A percentile compares a stretch with the other conserved stretches of the same genome.
These are phyloP conservation scores for Mystacides longicornis DNA, from an alignment of 2,888 invertebrate species.

Conservation along the genomic window DNA sequence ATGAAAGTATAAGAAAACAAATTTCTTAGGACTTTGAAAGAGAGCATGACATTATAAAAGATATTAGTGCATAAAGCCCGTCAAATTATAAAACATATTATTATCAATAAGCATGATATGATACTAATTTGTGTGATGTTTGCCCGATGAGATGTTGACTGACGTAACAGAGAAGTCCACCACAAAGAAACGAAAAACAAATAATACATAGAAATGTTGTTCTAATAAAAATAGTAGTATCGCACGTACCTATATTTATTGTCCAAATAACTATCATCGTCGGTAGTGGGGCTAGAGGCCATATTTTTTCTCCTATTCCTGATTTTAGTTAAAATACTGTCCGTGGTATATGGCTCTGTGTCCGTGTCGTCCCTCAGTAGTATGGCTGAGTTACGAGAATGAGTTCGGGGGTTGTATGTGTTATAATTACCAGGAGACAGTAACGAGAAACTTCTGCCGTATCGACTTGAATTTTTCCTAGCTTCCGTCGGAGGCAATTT, in stretches of 20 bases:
- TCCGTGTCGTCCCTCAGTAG: slow-evolving; percentile 44
- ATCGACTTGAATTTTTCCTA: slow-evolving; percentile 39
- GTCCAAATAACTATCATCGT: slow-evolving; percentile 23
- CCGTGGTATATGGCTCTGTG: slow-evolving; percentile 42
- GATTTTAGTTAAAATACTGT: slow-evolving; percentile 47
- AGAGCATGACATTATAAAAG: too few relatives aligned
- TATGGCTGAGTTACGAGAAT: slow-evolving; percentile 45
- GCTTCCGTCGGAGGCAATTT: slow-evolving; percentile 31
- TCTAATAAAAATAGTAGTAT: background rate
- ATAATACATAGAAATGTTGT: too few relatives aligned
- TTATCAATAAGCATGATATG: too few relatives aligned
- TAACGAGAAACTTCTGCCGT: slow-evolving; percentile 44
- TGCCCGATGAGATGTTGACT: too few relatives aligned
- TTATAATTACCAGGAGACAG: slow-evolving; percentile 47
- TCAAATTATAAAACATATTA: too few relatives aligned
- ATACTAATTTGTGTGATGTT: too few relatives aligned
- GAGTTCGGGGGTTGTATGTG: slow-evolving; percentile 42
- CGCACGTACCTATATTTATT: slow-evolving; percentile 22
- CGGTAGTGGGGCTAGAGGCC: slow-evolving; percentile 7
- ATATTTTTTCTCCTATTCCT: slow-evolving; percentile 40
- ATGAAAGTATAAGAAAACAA: too few relatives aligned
- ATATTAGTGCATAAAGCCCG: too few relatives aligned
- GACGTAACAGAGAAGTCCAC: too few relatives aligned
- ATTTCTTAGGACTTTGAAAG: too few relatives aligned
- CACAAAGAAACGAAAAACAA: too few relatives aligned